These are phyloP conservation scores for Dinocampus coccinellae DNA, from an alignment of 2,888 invertebrate genomes.

Conservation along the genomic window DNA sequence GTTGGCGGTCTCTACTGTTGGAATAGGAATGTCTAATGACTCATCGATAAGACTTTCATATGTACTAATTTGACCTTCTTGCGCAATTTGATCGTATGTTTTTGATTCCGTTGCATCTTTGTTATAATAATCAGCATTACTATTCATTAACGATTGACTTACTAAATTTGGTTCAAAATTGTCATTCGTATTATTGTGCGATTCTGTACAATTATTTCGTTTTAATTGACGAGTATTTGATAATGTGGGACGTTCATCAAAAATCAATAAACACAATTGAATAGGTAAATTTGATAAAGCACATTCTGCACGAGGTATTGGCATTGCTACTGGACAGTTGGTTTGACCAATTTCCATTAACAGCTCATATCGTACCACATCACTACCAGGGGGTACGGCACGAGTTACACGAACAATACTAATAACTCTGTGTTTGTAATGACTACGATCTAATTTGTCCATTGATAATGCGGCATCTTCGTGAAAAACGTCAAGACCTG, in stretches of 20 bases:
- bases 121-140: constrained; percentile 28
- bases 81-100: constrained; percentile 54
- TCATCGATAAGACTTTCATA: constrained; percentile 44
- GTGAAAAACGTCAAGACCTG: constrained; percentile 58
- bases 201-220: constrained; percentile 63
- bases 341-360: constrained; percentile 61
- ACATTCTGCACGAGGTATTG: constrained; percentile 57
- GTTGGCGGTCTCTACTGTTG: constrained; percentile 7
- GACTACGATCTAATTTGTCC: constrained; percentile 56
- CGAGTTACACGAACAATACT: constrained; percentile 58
- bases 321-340: constrained; percentile 56
- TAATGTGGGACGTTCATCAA: constrained; percentile 62
- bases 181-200: constrained; percentile 44
- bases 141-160: constrained; percentile 32
- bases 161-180: constrained; percentile 40
- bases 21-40: constrained; percentile 30
- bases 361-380: constrained; percentile 60
- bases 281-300: constrained; percentile 51
- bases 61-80: constrained; percentile 49
- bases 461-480: constrained; percentile 56
- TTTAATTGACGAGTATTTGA: constrained; percentile 54
- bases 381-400: constrained; percentile 58
- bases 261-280: constrained; percentile 56
- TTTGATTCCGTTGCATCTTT: constrained; percentile 46
- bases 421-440: constrained; percentile 61